A percentile compares a stretch with the other conserved stretches of the same genome.
Conservation (phyloP, 2,888 invertebrate genomes). For the Trachelus stipa region DNA sequence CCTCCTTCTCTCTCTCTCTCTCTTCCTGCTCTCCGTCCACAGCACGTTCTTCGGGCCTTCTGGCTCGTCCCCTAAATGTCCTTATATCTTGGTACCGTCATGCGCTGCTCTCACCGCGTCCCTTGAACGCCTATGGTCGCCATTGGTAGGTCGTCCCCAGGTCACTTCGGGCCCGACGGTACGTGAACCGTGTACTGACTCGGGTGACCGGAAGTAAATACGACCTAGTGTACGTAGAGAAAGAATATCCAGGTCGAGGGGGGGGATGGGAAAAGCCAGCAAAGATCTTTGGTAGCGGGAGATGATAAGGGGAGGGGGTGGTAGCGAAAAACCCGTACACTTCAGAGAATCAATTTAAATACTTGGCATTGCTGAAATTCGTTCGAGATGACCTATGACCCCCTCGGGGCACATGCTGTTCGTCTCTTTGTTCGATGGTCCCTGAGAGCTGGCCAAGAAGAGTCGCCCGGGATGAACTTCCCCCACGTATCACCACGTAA, state of each 20-base stretch:
- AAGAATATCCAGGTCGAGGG: background rate
- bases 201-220: background rate
- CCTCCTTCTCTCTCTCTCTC: background rate
- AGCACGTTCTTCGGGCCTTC: conserved; percentile 18
- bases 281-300: background rate
- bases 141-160: background rate
- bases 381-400: conserved; percentile 54
- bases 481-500: background rate
- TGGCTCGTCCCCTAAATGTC: conserved; percentile 26
- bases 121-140: background rate
- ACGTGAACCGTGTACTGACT: background rate
- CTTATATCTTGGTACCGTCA: conserved; percentile 11
- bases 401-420: conserved; percentile 25
- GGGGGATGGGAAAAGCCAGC: conserved; percentile 24
- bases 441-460: background rate
- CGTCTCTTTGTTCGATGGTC: conserved; percentile 34
- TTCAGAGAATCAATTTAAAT: conserved; percentile 57
- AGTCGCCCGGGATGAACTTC: background rate
- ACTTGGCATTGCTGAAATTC: conserved; percentile 57
- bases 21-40: conserved; percentile 9
- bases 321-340: conserved; percentile 32
- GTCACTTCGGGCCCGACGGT: background rate
- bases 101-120: background rate
- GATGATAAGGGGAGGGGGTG: conserved; percentile 15
- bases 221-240: background rate